phyloP scores from a whole-genome alignment of 37 sponge, comb jelly and placozoan species.

The Petrosia ficiformis region DNA sequence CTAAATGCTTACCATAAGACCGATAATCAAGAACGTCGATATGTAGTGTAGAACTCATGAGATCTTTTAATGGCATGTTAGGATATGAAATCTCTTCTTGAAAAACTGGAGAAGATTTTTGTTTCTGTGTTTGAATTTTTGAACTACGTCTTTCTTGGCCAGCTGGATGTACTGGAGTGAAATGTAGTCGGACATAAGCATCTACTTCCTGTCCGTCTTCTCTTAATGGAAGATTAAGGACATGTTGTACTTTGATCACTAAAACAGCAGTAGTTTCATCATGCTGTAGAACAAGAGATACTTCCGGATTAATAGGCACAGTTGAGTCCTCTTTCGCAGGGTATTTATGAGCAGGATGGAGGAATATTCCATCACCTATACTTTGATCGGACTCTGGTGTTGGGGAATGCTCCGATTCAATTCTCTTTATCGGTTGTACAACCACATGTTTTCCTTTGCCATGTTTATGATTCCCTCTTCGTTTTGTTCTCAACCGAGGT shows the following conservation, averaged over 20 bases:
- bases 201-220: conserved; percentile 52
- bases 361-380: not conserved
- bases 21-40: conserved; percentile 51
- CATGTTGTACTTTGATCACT: conserved; percentile 34
- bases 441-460: not conserved
- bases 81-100: conserved; percentile 39
- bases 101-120: conserved; percentile 23
- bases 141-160: conserved; percentile 16
- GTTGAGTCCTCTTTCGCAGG: not conserved
- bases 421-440: no score
- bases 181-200: conserved; percentile 48
- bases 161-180: conserved; percentile 37
- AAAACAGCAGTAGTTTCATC: not conserved
- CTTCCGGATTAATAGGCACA: conserved; percentile 12
- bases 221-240: conserved; percentile 21
- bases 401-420: no score
- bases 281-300: conserved; percentile 31
- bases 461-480: not conserved
- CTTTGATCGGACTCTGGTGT: not conserved
- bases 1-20: conserved; percentile 35
- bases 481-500: not conserved
- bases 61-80: conserved; percentile 39
- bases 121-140: conserved; percentile 10
- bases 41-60: conserved; percentile 52
- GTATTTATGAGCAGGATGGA: not conserved